These are phyloP conservation scores for Trichechus manatus DNA, from an alignment of 2,113 vertebrate genomes.

Conservation along the genomic window DNA sequence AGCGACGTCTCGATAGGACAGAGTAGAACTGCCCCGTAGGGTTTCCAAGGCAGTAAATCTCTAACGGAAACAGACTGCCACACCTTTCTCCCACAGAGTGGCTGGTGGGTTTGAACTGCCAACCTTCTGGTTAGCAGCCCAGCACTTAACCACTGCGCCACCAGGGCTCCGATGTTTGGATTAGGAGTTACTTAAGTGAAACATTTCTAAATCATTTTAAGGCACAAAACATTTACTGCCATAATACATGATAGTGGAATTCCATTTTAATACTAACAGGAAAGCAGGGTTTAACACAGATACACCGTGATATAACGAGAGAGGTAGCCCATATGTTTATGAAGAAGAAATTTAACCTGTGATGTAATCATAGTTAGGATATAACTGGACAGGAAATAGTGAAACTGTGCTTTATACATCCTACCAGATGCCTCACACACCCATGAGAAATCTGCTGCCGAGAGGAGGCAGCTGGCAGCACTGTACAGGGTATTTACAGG, in stretches of 20 bases:
- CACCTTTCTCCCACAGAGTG: too few species aligned
- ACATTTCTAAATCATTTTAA: constrained; percentile 49
- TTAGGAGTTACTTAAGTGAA: neutral
- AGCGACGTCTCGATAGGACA: too few species aligned
- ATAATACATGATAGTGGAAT: neutral
- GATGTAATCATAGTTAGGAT: neutral
- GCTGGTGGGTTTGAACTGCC: too few species aligned
- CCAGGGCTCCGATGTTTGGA: neutral
- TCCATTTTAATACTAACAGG: neutral
- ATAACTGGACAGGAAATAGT: constrained; percentile 5
- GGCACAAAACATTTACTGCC: neutral
- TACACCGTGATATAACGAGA: neutral
- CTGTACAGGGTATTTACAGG: neutral
- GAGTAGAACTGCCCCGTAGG: too few species aligned
- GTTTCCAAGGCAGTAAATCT: too few species aligned
- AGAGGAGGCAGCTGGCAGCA: neutral
- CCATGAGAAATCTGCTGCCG: neutral
- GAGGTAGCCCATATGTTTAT: neutral
- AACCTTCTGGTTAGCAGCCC: too few species aligned
- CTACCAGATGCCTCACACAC: neutral
- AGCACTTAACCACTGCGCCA: too few species aligned
- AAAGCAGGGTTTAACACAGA: neutral
- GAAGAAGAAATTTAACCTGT: constrained; percentile 22
- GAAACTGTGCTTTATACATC: neutral
- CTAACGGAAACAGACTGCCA: too few species aligned